phyloP scores from a whole-genome alignment of 2,797 vertebrate species.

The Acanthornis magna region DNA sequence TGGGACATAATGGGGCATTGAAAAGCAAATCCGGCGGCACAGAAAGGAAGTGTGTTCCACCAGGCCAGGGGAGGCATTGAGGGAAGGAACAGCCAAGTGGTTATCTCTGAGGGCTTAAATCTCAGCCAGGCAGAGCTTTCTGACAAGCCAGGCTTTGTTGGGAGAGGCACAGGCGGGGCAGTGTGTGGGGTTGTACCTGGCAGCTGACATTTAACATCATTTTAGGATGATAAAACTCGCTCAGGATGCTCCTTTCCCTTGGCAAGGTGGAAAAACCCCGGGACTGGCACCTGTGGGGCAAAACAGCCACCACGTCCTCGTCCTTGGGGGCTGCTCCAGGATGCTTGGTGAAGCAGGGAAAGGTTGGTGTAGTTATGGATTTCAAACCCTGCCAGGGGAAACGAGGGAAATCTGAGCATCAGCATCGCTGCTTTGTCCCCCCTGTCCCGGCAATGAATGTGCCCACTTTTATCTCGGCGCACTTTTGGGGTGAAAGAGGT shows the following conservation, averaged over 20 bases:
- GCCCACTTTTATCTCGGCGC: background rate
- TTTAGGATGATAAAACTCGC: background rate
- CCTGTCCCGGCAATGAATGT: background rate
- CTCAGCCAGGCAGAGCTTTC: background rate
- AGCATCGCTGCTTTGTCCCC: background rate
- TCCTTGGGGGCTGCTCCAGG: background rate
- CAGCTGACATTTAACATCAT: background rate
- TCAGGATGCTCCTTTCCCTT: background rate
- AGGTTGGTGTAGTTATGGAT: background rate
- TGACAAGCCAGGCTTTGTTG: slow-evolving; percentile 25
- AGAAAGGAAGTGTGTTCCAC: slow-evolving; percentile 33
- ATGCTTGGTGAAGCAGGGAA: background rate
- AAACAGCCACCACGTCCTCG: fast-evolving
- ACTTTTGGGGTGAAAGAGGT: background rate
- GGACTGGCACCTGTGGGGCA: background rate
- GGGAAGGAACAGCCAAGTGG: background rate
- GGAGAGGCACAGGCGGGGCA: background rate
- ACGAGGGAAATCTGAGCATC: fast-evolving
- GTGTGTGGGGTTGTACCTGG: background rate
- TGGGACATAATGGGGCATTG: slow-evolving; percentile 56
- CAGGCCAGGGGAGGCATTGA: background rate
- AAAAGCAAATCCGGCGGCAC: slow-evolving; percentile 13
- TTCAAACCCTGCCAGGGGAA: background rate
- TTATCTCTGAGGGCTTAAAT: slow-evolving; percentile 24
- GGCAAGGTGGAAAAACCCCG: background rate